Percentiles rank a stretch among this genome's conserved stretches.
Evolutionary conservation across 2,888 invertebrate species (phyloP).

Genomic region (Trichopria drosophilae): DNA sequence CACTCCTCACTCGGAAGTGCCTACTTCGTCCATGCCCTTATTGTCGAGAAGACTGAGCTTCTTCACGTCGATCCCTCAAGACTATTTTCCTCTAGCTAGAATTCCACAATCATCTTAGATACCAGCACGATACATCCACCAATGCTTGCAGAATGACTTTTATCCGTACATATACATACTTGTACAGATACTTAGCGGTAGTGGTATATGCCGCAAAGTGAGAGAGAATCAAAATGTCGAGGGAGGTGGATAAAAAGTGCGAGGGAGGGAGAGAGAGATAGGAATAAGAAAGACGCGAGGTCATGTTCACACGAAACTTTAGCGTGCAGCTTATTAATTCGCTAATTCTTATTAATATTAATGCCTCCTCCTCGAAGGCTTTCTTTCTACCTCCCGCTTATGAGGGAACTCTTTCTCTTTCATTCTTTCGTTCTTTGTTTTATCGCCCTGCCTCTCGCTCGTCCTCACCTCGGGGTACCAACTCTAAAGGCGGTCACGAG

Average conservation of each 20-base stretch:
- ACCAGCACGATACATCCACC: too few relatives aligned
- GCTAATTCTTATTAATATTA: conserved; percentile 53
- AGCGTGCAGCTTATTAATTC: conserved; percentile 42
- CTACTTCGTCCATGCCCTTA: too few relatives aligned
- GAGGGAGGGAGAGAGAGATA: neutral
- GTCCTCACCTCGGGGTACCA: neutral
- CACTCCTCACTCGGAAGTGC: too few relatives aligned
- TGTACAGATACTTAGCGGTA: neutral
- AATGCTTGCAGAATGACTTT: too few relatives aligned
- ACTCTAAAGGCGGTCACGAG: too few relatives aligned
- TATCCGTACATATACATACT: neutral
- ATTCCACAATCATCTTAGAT: neutral
- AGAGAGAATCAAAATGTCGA: too few relatives aligned
- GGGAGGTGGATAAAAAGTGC: neutral
- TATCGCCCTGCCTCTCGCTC: neutral
- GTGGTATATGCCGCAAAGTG: neutral
- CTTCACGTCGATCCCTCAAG: too few relatives aligned
- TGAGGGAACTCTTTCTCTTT: neutral
- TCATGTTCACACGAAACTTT: conserved; percentile 54
- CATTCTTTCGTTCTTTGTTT: neutral
- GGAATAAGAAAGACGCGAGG: conserved; percentile 32
- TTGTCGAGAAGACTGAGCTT: too few relatives aligned
- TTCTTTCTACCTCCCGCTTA: neutral
- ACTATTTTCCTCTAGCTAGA: neutral
- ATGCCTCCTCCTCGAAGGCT: conserved; percentile 32